Base-by-base conservation (phyloP, 2,888 invertebrate genomes). In the Cerceris ruficornis region DNA sequence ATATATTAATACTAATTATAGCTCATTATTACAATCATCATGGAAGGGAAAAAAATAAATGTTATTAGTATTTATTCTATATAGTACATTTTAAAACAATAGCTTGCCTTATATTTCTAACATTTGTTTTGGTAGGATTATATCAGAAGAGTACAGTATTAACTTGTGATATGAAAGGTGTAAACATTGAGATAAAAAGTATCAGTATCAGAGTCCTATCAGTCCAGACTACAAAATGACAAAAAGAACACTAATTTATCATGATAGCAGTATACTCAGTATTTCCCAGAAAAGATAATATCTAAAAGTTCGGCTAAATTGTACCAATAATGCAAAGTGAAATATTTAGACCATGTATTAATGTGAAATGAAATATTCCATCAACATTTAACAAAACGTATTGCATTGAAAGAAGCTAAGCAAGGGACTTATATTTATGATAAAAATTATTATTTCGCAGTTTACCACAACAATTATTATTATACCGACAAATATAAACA, bases 191-290 rank as follows among this genome's bases (percentile, higher is more conserved):
- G 81, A 81, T 74, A 84, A 75, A 57, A 46, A 43, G 6, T 80
- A 72, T 68, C 65, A n/a, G 14, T 50, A 52, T 46, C 50, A 15
- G 17, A 28, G 42, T 28, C 14, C 39, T 64, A 58, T 70, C 67
- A 67, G 39, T 43, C 11, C 7, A 15, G 17, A 67, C 68, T 67
- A 66, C 17, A 9, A 28, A 59, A 14, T 43, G 67, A 81, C 28
- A 65, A 64, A 39, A 50, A 15, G 46, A 59, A 64, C 41, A 64
- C 46, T 76, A 78, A 81, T 81, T 76, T 78, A 74, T 83, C 71
- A 65, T 43, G 73, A 84, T 73, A 84, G 69, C 13, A n/a, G 41
- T 8, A 41, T 66, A 43, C n/a, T 59, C 8, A 39, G 60, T 46
- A 28, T 17, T 42, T 39, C 42, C 9, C 46, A 6, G 43, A 52